Conservation (phyloP, 1,140 invertebrate genomes). For the Sipha flava region DNA sequence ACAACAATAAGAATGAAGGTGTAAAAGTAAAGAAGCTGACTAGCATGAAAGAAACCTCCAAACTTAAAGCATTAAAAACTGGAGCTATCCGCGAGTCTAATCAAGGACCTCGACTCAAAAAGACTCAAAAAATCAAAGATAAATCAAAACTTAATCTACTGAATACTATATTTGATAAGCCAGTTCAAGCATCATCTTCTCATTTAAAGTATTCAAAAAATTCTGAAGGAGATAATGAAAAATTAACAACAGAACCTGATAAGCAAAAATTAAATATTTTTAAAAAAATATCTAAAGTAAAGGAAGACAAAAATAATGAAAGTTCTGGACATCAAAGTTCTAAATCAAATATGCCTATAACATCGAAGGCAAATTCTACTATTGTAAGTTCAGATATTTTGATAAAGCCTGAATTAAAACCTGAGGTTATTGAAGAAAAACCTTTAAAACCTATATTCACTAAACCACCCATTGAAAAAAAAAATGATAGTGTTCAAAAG, state of each 20-base stretch:
- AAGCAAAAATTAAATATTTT: conserved; percentile 76
- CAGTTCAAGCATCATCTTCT: neutral
- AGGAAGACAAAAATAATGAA: neutral
- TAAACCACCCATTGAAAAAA: neutral
- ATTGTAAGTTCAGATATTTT: neutral
- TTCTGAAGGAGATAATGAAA: conserved; percentile 47
- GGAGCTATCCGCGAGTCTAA: neutral
- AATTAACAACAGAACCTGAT: conserved; percentile 66
- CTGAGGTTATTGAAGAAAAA: neutral
- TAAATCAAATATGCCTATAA: neutral
- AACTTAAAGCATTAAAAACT: neutral
- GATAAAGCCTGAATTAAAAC: neutral
- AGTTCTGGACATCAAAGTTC: neutral
- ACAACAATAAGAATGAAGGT: neutral
- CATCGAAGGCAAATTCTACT: neutral
- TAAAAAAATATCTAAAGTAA: conserved; percentile 55
- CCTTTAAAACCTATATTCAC: neutral
- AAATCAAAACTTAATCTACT: neutral
- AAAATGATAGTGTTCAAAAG: neutral
- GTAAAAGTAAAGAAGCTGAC: neutral
- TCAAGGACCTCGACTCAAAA: neutral
- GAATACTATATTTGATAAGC: conserved; percentile 19
- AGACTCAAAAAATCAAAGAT: neutral
- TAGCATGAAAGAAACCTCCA: neutral
- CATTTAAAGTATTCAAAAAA: neutral